Conservation (phyloP, 2,797 vertebrate species). For the Toxotes lorentzi region DNA sequence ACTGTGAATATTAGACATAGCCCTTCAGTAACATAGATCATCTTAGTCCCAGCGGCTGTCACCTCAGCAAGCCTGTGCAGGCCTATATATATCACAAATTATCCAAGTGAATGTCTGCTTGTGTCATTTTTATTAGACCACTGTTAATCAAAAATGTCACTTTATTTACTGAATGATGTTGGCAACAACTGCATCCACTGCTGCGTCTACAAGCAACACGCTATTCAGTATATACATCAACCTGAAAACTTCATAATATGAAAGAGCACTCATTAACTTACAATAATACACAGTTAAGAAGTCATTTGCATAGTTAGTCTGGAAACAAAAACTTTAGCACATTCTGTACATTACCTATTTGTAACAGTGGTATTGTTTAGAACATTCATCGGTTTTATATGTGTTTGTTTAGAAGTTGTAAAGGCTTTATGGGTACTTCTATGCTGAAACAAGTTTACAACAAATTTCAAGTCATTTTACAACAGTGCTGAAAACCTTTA, state of each 20-base stretch:
- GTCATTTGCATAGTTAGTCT: conserved; percentile 66
- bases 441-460: conserved; percentile 10
- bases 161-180: conserved; percentile 49
- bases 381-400: conserved; percentile 6
- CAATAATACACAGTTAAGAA: conserved; percentile 30
- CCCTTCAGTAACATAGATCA: conserved; percentile 69
- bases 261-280: conserved; percentile 6
- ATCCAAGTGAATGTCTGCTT: conserved; percentile 13
- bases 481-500: background rate
- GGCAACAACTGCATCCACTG: conserved; percentile 31
- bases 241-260: conserved; percentile 19
- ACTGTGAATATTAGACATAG: conserved; percentile 60
- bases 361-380: background rate
- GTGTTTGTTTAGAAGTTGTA: conserved; percentile 3
- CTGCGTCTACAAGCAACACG: conserved; percentile 2
- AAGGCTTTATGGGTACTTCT: conserved; percentile 15
- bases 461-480: conserved; percentile 39
- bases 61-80: conserved; percentile 14
- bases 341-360: background rate
- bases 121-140: conserved; percentile 9
- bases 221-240: conserved; percentile 38
- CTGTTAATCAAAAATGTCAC: conserved; percentile 45
- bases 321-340: background rate
- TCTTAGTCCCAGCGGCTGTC: conserved; percentile 42
- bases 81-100: conserved; percentile 44